Base-by-base conservation (phyloP, 2,797 vertebrate genomes). In the Coregonus sp. region DNA sequence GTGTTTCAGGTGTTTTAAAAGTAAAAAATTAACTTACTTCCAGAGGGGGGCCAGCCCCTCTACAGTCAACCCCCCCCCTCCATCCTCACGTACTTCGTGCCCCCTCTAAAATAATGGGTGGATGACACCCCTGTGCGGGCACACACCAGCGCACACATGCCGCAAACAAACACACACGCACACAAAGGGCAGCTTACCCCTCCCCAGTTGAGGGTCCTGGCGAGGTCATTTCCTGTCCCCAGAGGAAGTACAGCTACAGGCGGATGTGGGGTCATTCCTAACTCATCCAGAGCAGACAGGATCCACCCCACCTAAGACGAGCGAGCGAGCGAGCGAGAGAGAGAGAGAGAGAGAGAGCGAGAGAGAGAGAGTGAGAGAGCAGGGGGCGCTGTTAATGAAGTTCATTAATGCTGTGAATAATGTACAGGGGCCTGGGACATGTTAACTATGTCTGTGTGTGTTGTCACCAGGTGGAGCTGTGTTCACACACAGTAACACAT, bases 181-280 rank as follows among this genome's bases (percentile, higher is more conserved):
- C 11, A 5, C 5, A 51, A 18, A 33, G 16, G 25, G 29, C 66
- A 86, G 89, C 98, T 97, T 95, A 99, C 98, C 95, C 98, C 98
- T 73, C 98, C 98, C 98, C 98, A 99, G 95, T 99, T 99, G 89
- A 99, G 97, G 59, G 98, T 99, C 81, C 98, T 97, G 83, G 98
- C 98, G 83, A 99, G 96, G 92, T 99, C 98, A 77, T 99, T 99
- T 91, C 98, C 98, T 80, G 98, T 99, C 83, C 98, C 98, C 89
- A 99, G 95, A 6, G 98, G 98, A 94, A 99, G 97, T 78, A 99
- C 97, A 67, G 97, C 98, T 3, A 99, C 98, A 14, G 98, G 98
- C 86, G 98, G 98, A 6, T 97, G 96, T 20, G 97, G 97, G 85
- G 92, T 97, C 92, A 99, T 93, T 70, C 99, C 96, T 20, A 99